Base-by-base conservation (phyloP, 2,113 vertebrate genomes). In the Zonotrichia leucophrys region DNA sequence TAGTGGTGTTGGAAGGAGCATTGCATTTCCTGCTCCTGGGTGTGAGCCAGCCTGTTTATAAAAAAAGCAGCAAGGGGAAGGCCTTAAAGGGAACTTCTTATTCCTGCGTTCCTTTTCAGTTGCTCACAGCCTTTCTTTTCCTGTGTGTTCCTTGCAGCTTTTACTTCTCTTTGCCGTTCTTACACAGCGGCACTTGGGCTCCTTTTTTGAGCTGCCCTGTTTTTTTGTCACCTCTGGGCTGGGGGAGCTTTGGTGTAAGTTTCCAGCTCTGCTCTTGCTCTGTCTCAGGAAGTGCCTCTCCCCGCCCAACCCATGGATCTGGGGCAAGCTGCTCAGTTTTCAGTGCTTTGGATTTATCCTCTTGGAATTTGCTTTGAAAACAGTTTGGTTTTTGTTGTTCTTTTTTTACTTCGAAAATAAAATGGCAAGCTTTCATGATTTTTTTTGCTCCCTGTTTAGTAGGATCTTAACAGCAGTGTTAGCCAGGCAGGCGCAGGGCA, bases 31-130 rank as follows among this genome's bases (percentile, higher is more conserved):
- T 95, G 86, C 91, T 83, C 1, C 78, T 95, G 95, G 90, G 62
- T 4, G 11, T 55, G 74, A 90, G 94, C 88, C 94, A 95, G 74
- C 42, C 82, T 90, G 70, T 74, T 72, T 62, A 33, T 78, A 30
- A 92, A 82, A 94, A 94, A 79, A 58, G 18, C 24, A 80, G 11
- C 37, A 13, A 91, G 30, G 77, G 89, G 31, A 90, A 93, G 70
- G 59, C 79, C 91, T 94, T 95, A 90, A 90, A 95, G 94, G 83
- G 93, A 95, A 60, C 86, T 95, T 88, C 83, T 80, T 88, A 81
- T 70, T 86, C 72, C 59, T 2, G 4, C 81, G n/a, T 88, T 90
- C 67, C 79, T 95, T 94, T 88, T 63, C 75, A 60, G 50, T 68
- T 88, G 63, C 89, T 91, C 77, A 83, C 22, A 74, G 77, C 68